Conservation (phyloP, 1,140 invertebrate genomes). For the Drosophila micromelanica region DNA sequence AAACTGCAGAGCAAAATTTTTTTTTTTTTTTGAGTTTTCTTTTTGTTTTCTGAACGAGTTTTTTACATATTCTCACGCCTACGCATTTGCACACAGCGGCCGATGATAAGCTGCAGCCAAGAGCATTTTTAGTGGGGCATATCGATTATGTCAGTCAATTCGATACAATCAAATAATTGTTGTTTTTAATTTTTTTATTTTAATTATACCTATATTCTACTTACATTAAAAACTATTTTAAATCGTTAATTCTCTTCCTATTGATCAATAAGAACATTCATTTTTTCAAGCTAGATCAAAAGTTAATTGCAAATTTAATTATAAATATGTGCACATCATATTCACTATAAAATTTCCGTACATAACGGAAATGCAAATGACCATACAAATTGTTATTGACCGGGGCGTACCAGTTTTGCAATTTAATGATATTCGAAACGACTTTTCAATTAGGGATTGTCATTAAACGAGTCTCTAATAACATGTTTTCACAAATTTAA, state of each 20-base stretch:
- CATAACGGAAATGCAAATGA: neutral
- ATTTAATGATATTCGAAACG: neutral
- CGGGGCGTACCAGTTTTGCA: neutral
- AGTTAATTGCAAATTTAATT: constrained; percentile 5
- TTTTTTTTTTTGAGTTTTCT: constrained; percentile 23
- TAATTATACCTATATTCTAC: no score
- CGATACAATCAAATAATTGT: no score
- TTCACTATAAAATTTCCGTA: neutral
- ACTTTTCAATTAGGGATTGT: neutral
- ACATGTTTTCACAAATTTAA: neutral
- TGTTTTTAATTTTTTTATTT: neutral
- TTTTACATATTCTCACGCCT: constrained; percentile 48
- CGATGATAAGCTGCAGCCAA: constrained; percentile 8
- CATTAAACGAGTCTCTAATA: neutral
- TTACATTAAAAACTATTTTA: no score
- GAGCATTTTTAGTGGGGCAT: neutral
- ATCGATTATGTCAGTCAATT: constrained; percentile 1
- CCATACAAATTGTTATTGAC: neutral
- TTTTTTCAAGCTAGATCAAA: neutral
- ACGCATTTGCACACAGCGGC: neutral
- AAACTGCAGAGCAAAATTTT: constrained; percentile 23
- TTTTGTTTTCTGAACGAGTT: constrained; percentile 27
- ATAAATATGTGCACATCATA: constrained; percentile 42
- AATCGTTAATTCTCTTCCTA: neutral
- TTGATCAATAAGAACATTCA: neutral